Conservation (phyloP, 2,888 invertebrate species). For the Chymomyza procnemis region DNA sequence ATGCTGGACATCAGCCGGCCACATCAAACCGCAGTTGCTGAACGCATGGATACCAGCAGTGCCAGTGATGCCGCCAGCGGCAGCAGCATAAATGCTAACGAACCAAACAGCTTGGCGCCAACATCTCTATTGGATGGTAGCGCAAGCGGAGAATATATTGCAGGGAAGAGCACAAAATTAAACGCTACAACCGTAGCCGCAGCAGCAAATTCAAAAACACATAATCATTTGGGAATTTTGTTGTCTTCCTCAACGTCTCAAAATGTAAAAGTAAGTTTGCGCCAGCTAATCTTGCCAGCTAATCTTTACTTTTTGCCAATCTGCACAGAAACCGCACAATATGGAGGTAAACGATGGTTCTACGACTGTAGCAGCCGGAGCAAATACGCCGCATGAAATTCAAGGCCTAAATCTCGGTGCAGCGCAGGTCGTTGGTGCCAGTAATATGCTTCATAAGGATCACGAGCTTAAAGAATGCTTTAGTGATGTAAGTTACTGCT, state of each 20-base stretch:
- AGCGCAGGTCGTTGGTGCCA: conserved; percentile 45
- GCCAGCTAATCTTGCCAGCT: neutral
- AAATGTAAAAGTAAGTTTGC: conserved; percentile 46
- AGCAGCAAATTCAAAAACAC: conserved; percentile 17
- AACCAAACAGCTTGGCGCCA: conserved; percentile 30
- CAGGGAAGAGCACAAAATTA: conserved; percentile 34
- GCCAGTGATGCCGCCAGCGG: conserved; percentile 20
- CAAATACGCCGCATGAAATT: conserved; percentile 42
- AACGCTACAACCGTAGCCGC: conserved; percentile 35
- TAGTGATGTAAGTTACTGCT: conserved; percentile 86
- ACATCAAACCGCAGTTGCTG: conserved; percentile 11
- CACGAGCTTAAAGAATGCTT: conserved; percentile 83
- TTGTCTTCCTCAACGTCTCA: conserved; percentile 35
- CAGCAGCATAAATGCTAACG: conserved; percentile 32
- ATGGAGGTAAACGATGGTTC: conserved; percentile 25
- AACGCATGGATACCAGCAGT: conserved; percentile 29
- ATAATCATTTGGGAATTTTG: conserved; percentile 42
- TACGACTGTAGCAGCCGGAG: conserved; percentile 27
- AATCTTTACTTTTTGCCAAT: too few relatives aligned
- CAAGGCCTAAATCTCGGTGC: conserved; percentile 43
- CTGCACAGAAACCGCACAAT: neutral
- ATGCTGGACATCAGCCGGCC: conserved; percentile 32
- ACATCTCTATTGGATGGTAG: conserved; percentile 3
- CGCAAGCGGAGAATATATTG: conserved; percentile 28
- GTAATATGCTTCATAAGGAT: conserved; percentile 44